Evolutionary conservation across 1,140 invertebrate species (phyloP).

Genomic region (Eriocheir sinensis): DNA sequence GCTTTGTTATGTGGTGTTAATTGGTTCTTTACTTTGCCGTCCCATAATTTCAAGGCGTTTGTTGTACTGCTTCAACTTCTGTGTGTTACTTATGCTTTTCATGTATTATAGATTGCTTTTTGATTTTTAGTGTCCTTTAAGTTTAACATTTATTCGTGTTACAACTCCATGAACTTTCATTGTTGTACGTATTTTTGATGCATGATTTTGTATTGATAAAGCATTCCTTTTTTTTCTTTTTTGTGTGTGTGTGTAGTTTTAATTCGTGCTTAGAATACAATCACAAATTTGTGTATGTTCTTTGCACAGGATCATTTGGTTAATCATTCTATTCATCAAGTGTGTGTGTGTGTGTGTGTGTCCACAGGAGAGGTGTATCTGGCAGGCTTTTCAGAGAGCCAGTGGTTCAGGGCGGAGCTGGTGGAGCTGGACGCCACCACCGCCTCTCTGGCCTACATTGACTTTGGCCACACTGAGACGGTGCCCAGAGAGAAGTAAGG

Average conservation of each 20-base stretch:
- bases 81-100: background rate
- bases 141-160: too few relatives aligned
- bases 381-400: constrained; percentile 33
- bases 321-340: background rate
- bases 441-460: constrained; percentile 48
- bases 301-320: background rate
- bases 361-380: constrained; percentile 60
- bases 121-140: too few relatives aligned
- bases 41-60: background rate
- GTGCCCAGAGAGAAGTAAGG: constrained; percentile 45
- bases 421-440: background rate
- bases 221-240: background rate
- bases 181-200: background rate
- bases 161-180: too few relatives aligned
- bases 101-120: too few relatives aligned
- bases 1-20: background rate
- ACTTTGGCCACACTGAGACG: constrained; percentile 47
- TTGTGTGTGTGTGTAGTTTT: background rate
- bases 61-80: background rate
- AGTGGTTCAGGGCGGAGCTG: constrained; percentile 46
- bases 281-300: background rate
- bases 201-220: background rate
- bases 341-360: background rate
- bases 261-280: background rate
- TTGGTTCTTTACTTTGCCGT: too few relatives aligned